phyloP scores from a whole-genome alignment of 2,113 vertebrate genomes.

The Danio rerio region DNA sequence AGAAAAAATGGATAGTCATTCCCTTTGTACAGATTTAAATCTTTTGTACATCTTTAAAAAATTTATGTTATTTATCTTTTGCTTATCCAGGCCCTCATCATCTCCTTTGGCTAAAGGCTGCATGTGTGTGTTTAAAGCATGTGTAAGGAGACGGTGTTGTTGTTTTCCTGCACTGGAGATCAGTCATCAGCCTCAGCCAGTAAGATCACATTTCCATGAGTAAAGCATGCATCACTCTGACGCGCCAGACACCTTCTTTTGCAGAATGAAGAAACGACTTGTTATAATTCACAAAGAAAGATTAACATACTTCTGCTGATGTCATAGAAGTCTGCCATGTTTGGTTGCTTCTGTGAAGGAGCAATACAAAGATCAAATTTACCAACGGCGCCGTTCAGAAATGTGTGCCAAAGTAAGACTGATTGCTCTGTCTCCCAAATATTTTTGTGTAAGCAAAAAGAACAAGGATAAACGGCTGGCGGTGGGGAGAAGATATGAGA shows the following conservation, averaged over 20 bases:
- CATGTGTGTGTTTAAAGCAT: conserved; percentile 70
- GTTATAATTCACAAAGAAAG: conserved; percentile 62
- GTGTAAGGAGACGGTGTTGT: conserved; percentile 70
- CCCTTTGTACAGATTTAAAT: too few species aligned
- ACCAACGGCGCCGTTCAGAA: conserved; percentile 46
- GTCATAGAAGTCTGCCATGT: conserved; percentile 69
- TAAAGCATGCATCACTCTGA: conserved; percentile 70
- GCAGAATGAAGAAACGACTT: conserved; percentile 50
- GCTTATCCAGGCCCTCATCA: conserved; percentile 31
- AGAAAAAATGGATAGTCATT: too few species aligned
- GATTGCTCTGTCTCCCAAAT: conserved; percentile 72
- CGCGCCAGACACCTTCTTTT: conserved; percentile 58
- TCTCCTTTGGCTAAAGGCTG: conserved; percentile 62
- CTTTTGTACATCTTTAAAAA: too few species aligned
- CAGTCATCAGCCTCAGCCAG: conserved; percentile 66
- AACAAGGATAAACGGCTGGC: neutral
- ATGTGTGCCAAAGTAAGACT: conserved; percentile 70
- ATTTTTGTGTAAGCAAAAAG: conserved; percentile 42
- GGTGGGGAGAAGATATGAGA: neutral
- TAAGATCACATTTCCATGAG: conserved; percentile 59
- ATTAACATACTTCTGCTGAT: conserved; percentile 76
- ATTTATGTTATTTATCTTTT: too few species aligned
- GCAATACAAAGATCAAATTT: conserved; percentile 65
- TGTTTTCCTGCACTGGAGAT: conserved; percentile 60
- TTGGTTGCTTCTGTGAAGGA: conserved; percentile 59